phyloP scores from a whole-genome alignment of 2,113 vertebrate genomes.

The Hydrolagus affinis region DNA sequence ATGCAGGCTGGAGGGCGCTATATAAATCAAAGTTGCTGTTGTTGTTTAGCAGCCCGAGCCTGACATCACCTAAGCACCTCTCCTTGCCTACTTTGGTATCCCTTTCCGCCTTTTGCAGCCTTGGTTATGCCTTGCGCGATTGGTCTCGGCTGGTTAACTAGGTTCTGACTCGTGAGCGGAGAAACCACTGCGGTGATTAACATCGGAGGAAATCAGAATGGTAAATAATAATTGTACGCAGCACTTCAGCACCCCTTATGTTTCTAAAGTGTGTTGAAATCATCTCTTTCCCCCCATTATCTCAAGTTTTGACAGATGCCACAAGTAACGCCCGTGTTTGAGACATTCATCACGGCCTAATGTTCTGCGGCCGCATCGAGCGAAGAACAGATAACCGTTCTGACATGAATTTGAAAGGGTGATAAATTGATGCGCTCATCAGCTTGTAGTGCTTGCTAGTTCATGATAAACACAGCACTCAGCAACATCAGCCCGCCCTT shows the following conservation, averaged over 20 bases:
- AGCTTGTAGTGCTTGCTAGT: neutral
- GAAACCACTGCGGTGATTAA: neutral
- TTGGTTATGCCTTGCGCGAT: no score
- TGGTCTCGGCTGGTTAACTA: no score
- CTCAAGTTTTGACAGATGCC: constrained; percentile 7
- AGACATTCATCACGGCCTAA: neutral
- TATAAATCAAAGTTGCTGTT: no score
- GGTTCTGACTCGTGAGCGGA: no score
- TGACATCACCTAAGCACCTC: no score
- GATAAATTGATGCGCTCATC: constrained; percentile 14
- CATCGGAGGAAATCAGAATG: neutral
- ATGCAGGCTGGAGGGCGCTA: no score
- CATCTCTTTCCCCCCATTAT: neutral
- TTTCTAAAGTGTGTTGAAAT: neutral
- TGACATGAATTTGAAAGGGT: neutral
- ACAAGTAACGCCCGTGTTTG: neutral
- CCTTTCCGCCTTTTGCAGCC: no score
- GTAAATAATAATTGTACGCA: neutral
- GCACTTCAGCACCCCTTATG: neutral
- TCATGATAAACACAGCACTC: neutral
- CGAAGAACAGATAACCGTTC: neutral
- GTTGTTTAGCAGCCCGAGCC: no score
- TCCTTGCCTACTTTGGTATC: no score
- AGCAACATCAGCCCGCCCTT: neutral
- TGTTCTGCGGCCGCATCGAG: neutral